Percentiles rank a stretch among this genome's conserved stretches.
Evolutionary conservation across 2,113 vertebrate species (phyloP).

Genomic region (Cyanocitta stelleri): DNA sequence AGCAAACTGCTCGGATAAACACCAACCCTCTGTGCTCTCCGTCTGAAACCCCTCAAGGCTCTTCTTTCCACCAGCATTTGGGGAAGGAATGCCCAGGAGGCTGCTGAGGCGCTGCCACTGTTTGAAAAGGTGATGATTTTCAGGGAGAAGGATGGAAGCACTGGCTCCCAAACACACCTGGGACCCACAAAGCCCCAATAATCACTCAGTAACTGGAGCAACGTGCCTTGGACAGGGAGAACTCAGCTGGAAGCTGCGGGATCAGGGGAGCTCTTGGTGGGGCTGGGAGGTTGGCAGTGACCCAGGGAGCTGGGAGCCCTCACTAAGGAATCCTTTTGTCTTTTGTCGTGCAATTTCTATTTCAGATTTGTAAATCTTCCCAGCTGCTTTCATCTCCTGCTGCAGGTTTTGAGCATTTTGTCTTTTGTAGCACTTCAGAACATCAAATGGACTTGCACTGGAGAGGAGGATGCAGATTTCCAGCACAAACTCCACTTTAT

Average conservation of each 20-base stretch:
- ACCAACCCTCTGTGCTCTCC: not conserved
- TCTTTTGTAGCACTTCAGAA: not conserved
- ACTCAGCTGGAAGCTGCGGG: not conserved
- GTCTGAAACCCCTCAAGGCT: not conserved
- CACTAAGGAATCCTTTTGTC: not conserved
- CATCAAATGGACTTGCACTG: not conserved
- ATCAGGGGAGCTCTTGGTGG: not conserved
- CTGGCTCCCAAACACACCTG: not conserved
- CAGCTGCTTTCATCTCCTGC: not conserved
- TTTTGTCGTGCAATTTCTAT: not conserved
- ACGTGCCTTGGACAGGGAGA: not conserved
- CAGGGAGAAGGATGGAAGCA: rapidly evolving
- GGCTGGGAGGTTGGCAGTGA: not conserved
- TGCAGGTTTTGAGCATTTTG: not conserved
- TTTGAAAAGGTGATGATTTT: not conserved
- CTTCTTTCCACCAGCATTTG: rapidly evolving
- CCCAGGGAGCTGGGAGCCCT: not conserved
- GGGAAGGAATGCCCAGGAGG: rapidly evolving
- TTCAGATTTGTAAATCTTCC: not conserved
- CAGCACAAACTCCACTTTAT: not conserved
- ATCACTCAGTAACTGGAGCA: not conserved
- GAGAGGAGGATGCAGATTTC: not conserved
- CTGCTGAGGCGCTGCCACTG: rapidly evolving
- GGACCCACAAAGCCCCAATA: not conserved
- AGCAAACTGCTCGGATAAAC: not conserved